Percentiles rank a stretch among this genome's conserved stretches.
These are phyloP conservation scores for Lipophrys pholis DNA, from an alignment of 2,113 vertebrate species.

Conservation along the genomic window DNA sequence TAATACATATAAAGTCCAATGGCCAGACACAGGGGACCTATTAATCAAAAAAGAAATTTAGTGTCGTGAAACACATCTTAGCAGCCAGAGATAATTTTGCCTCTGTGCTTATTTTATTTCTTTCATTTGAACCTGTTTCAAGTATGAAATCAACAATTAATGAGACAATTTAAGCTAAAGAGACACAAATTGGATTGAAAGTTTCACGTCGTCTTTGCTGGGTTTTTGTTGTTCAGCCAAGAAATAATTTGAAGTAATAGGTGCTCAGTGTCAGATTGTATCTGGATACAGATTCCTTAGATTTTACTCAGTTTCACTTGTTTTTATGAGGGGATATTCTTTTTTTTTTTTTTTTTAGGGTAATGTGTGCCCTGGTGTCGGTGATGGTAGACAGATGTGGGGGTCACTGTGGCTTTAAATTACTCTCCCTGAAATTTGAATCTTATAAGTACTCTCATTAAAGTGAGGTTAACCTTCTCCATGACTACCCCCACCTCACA, in stretches of 20 bases:
- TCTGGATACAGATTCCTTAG: not conserved
- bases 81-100: too few species aligned
- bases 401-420: conserved; percentile 48
- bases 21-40: too few species aligned
- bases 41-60: too few species aligned
- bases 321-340: not conserved
- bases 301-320: not conserved
- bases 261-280: not conserved
- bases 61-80: too few species aligned
- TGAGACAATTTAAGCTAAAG: too few species aligned
- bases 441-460: conserved; percentile 69
- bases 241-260: not conserved
- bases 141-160: too few species aligned
- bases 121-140: too few species aligned
- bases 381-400: conserved; percentile 14
- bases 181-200: too few species aligned
- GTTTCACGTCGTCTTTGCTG: not conserved
- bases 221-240: conserved; percentile 1
- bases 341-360: not conserved
- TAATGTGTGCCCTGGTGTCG: not conserved
- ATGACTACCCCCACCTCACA: conserved; percentile 22
- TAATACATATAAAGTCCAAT: too few species aligned
- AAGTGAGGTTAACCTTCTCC: conserved; percentile 68
- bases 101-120: too few species aligned
- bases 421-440: conserved; percentile 64